A percentile compares a stretch with the other conserved stretches of the same genome.
phyloP scores from a whole-genome alignment of 2,888 invertebrate genomes.

The Drosophila rubida region DNA sequence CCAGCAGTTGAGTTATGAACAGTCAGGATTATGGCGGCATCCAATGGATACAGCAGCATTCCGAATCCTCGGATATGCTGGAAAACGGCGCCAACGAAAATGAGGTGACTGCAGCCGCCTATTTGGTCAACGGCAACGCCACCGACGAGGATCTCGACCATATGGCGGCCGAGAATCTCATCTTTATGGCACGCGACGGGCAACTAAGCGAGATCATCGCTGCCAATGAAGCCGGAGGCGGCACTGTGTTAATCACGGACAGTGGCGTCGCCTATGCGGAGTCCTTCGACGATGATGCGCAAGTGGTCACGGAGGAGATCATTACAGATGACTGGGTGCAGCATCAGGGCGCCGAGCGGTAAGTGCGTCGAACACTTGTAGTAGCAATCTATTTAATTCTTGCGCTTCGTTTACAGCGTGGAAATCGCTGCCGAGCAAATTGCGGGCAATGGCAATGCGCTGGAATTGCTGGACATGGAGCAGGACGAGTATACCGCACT shows the following conservation, averaged over 20 bases:
- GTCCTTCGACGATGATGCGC: slow-evolving; percentile 85
- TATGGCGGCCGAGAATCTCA: slow-evolving; percentile 88
- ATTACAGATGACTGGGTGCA: slow-evolving; percentile 93
- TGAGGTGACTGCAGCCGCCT: slow-evolving; percentile 48
- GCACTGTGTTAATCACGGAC: slow-evolving; percentile 73
- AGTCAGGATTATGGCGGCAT: slow-evolving; percentile 78
- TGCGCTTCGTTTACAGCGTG: slow-evolving; percentile 85
- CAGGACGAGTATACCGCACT: slow-evolving; percentile 89
- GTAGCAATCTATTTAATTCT: neutral
- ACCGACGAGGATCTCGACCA: slow-evolving; percentile 85
- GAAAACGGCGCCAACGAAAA: slow-evolving; percentile 57
- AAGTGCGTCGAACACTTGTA: slow-evolving; percentile 42
- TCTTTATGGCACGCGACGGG: slow-evolving; percentile 87
- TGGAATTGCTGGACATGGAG: slow-evolving; percentile 88
- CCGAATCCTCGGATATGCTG: slow-evolving; percentile 72
- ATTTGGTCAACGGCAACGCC: slow-evolving; percentile 51
- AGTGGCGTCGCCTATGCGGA: slow-evolving; percentile 63
- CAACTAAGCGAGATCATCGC: slow-evolving; percentile 82
- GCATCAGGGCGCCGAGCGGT: slow-evolving; percentile 90
- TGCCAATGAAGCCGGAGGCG: slow-evolving; percentile 66
- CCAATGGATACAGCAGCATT: slow-evolving; percentile 81
- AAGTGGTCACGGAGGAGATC: slow-evolving; percentile 92
- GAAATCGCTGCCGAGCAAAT: slow-evolving; percentile 89
- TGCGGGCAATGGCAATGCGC: slow-evolving; percentile 82
- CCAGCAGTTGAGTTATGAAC: slow-evolving; percentile 66